These are phyloP conservation scores for Stenodema calcarata DNA, from an alignment of 2,888 invertebrate species.

Conservation along the genomic window DNA sequence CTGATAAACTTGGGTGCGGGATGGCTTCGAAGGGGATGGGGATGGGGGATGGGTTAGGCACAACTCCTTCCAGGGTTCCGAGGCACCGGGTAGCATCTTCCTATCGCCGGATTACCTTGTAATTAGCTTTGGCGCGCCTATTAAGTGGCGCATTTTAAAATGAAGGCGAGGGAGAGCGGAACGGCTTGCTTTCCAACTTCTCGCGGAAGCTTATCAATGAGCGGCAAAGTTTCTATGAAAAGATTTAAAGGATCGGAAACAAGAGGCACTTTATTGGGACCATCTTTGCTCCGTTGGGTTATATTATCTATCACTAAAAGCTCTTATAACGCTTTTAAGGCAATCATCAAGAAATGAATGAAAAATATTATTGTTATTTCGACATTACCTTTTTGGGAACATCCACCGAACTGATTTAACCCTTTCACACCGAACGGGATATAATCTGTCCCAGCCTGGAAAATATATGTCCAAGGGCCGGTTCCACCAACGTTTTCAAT, in stretches of 20 bases:
- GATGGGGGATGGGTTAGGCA: not conserved
- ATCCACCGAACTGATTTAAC: no score
- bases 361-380: no score
- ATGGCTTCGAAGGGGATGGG: not conserved
- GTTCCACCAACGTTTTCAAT: no score
- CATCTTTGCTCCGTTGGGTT: not conserved
- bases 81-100: not conserved
- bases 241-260: not conserved
- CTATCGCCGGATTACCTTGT: slow-evolving; percentile 15
- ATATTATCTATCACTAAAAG: no score
- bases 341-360: no score
- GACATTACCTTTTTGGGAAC: no score
- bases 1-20: not conserved
- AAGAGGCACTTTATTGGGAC: not conserved
- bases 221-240: not conserved
- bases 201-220: slow-evolving; percentile 4
- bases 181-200: not conserved
- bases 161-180: not conserved
- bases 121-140: slow-evolving; percentile 1
- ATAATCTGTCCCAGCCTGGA: no score
- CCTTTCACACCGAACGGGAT: no score
- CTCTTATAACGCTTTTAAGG: no score
- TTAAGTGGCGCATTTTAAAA: slow-evolving; percentile 9
- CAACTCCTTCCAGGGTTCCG: not conserved
- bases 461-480: no score